Base-by-base conservation (phyloP, 2,797 vertebrate genomes). In the Microctenopoma stevenorrisi region DNA sequence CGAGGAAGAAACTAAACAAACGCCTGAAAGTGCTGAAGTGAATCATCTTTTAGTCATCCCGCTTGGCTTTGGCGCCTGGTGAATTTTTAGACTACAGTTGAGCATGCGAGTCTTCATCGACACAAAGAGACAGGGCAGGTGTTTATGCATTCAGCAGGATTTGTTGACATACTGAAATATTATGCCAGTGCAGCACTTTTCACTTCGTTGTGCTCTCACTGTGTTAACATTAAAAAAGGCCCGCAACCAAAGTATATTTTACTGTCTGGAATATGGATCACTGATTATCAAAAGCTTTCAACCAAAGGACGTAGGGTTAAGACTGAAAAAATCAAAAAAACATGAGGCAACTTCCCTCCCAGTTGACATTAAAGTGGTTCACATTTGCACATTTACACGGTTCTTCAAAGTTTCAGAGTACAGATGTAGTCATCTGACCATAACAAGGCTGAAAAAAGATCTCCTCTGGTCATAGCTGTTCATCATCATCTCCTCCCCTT, bases 261-360 rank as follows among this genome's bases (percentile, higher is more conserved):
- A 68, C 48, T 79, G 72, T 61, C 52, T 59, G 65, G 22, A 74
- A 73, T 59, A 82, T 77, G 87, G 86, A 88, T 89, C 81, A 81
- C 72, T 77, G 81, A 76, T 64, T 77, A 72, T 81, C 72, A 72
- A 78, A 90, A 76, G 59, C 85, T 70, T 44, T 64, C 61, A 46
- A 22, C 65, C 73, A 79, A 79, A 86, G 84, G 61, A 74, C 59
- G 13, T 12, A 38, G 60, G 63, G 67, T 65, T 78, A 49, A 58
- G 55, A 80, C 66, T 26, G 50, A 64, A 74, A 78, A 62, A 33
- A 84, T 88, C 51, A 78, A 91, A 90, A 84, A 86, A 90, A 91
- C 85, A 89, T 86, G 86, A 88, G 72, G 61, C 60, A 67, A 75
- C 77, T 75, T 79, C 68, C 35, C 37, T 81, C 54, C 58, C 37